Evolutionary conservation across 1,140 invertebrate genomes (phyloP).

Genomic region (Panagrolaimus sp.): DNA sequence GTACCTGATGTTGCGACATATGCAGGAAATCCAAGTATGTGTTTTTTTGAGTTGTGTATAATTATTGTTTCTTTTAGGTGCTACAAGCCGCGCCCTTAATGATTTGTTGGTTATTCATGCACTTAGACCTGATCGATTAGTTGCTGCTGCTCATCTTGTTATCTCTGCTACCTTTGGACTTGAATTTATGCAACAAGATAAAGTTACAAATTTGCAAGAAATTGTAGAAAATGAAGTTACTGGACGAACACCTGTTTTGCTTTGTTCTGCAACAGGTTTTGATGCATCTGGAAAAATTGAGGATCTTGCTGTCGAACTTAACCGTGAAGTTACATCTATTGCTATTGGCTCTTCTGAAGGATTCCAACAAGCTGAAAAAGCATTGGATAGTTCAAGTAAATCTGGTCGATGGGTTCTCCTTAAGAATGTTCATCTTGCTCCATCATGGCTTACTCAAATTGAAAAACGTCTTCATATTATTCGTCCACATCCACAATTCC

Average conservation of each 20-base stretch:
- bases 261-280: constrained; percentile 94
- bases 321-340: constrained; percentile 88
- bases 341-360: constrained; percentile 98
- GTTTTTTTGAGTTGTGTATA: constrained; percentile 9
- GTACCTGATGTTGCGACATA: constrained; percentile 86
- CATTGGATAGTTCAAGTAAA: constrained; percentile 68
- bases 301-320: constrained; percentile 86
- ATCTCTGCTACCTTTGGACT: constrained; percentile 78
- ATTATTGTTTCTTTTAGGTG: constrained; percentile 43
- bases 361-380: constrained; percentile 81
- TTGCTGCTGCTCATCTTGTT: constrained; percentile 79
- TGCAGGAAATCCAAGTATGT: constrained; percentile 68
- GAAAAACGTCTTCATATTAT: constrained; percentile 97
- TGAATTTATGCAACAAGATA: constrained; percentile 80
- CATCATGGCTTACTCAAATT: constrained; percentile 93
- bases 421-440: constrained; percentile 98
- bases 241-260: constrained; percentile 80
- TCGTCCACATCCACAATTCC: constrained; percentile 77
- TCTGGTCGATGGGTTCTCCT: constrained; percentile 94
- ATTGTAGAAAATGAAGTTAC: constrained; percentile 81
- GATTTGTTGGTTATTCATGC: constrained; percentile 83
- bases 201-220: constrained; percentile 80
- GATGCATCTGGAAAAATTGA: constrained; percentile 94
- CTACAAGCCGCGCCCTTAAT: constrained; percentile 75
- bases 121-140: constrained; percentile 85